Base-by-base conservation (phyloP, 2,113 vertebrate species). In the Edolisoma coerulescens region DNA sequence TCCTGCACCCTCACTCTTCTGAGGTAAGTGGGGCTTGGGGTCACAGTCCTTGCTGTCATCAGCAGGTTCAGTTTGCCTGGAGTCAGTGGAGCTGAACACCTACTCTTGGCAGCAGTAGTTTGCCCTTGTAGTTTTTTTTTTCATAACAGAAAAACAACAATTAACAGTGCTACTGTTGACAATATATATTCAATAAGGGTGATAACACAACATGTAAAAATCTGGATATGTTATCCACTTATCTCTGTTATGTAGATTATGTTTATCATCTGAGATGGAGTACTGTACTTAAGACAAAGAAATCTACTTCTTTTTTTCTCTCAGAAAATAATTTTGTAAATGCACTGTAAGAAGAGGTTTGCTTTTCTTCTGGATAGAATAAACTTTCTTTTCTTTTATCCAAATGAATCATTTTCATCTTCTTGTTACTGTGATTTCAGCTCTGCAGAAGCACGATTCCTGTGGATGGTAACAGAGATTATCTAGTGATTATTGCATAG, bases 391-490 rank as follows among this genome's bases (percentile, higher is more conserved):
- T 27, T 42, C 53, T 82, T 65, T 82, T 32, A 13, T 24, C 65
- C 80, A 53, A 73, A 73, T 65, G 67, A 73, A 52, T 65, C 2
- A 69, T 83, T 95, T 90, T 83, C 75, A 50, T 94, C 67, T 91
- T 84, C 54, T 59, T 47, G 74, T 77, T 93, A 32, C 71, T 65
- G 35, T 65, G 78, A 88, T 92, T 96, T 91, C 54, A 50, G 78
- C 37, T 92, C 81, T 67, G 75, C 68, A 85, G 67, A 93, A 74
- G 82, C 75, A 73, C 13, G 12, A 86, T 33, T 96, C 59, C 78
- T 80, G 60, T 89, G 86, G 91, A 95, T 91, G 77, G 56, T 68
- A 95, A 60, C 47, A 91, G 64, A 87, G 91, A 87, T 89, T 95
- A 91, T 92, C 89, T 89, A 75, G 83, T 84, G 89, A 89, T 89